phyloP scores from a whole-genome alignment of 2,113 vertebrate genomes.

The Gadus chalcogrammus region DNA sequence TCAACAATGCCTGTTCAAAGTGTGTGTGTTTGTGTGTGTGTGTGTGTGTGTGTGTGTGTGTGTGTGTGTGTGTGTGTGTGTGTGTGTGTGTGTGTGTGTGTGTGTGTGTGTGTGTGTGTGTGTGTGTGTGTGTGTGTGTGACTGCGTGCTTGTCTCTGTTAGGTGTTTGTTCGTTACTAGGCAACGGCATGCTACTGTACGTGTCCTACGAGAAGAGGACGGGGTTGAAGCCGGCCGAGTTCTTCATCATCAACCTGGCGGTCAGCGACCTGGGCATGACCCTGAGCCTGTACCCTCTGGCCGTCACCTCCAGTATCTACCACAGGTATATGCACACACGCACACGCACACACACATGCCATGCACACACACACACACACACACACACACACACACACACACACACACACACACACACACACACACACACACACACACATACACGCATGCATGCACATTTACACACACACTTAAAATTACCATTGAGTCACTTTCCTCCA shows the following conservation, averaged over 20 bases:
- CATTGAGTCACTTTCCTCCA: background rate
- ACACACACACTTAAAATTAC: background rate
- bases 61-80: too few relatives aligned
- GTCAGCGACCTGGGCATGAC: slow-evolving; percentile 70
- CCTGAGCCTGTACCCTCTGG: slow-evolving; percentile 63
- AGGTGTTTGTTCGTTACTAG: slow-evolving; percentile 65
- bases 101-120: background rate
- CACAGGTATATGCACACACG: slow-evolving; percentile 55
- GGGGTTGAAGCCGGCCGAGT: slow-evolving; percentile 66
- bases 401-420: background rate
- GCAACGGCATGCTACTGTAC: slow-evolving; percentile 63
- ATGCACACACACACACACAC: background rate
- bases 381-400: background rate
- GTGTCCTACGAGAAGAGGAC: slow-evolving; percentile 63
- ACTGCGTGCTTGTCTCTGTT: background rate
- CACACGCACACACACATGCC: background rate
- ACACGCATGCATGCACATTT: background rate
- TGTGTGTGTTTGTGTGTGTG: too few relatives aligned
- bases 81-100: background rate
- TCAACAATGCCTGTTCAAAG: too few relatives aligned
- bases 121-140: background rate
- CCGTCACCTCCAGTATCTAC: slow-evolving; percentile 64
- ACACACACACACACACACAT: too few relatives aligned
- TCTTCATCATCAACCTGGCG: slow-evolving; percentile 69
- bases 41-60: too few relatives aligned